These are phyloP conservation scores for Archips crataeganus DNA, from an alignment of 2,888 invertebrate genomes.

Conservation along the genomic window DNA sequence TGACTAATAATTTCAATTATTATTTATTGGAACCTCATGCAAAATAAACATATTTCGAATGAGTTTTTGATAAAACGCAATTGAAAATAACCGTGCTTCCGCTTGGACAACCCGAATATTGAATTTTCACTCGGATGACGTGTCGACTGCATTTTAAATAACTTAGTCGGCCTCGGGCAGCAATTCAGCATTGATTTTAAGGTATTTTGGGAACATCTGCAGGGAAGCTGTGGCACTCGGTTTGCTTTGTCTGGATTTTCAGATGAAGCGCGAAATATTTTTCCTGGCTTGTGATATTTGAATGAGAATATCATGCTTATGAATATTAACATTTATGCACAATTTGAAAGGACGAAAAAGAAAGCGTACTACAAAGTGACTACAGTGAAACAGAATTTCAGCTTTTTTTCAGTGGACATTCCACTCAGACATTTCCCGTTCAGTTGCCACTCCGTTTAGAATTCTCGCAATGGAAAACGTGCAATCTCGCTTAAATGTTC, in stretches of 20 bases:
- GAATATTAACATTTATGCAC: not conserved
- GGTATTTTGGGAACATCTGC: slow-evolving; percentile 60
- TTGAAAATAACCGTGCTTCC: slow-evolving; percentile 76
- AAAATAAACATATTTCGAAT: slow-evolving; percentile 26
- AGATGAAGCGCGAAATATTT: slow-evolving; percentile 1
- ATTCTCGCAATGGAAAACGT: slow-evolving; percentile 29
- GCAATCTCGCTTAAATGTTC: slow-evolving; percentile 37
- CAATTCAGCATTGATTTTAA: slow-evolving; percentile 68
- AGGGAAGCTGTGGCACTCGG: slow-evolving; percentile 28
- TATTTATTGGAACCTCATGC: slow-evolving; percentile 1
- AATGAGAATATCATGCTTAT: not conserved
- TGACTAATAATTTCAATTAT: not conserved
- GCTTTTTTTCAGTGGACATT: slow-evolving; percentile 33
- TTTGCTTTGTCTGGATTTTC: not conserved
- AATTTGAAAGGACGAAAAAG: not conserved
- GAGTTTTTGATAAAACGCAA: slow-evolving; percentile 54
- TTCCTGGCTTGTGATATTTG: not conserved
- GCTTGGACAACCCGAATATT: slow-evolving; percentile 76
- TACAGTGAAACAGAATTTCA: slow-evolving; percentile 14
- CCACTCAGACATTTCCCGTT: slow-evolving; percentile 33
- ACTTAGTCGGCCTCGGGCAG: slow-evolving; percentile 68
- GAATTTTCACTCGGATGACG: slow-evolving; percentile 79
- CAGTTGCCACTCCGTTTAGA: slow-evolving; percentile 34
- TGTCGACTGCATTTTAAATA: slow-evolving; percentile 84
- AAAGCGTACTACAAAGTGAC: slow-evolving; percentile 15